Base-by-base conservation (phyloP, 2,888 invertebrate genomes). In the Scrobipalpa atriplicella region DNA sequence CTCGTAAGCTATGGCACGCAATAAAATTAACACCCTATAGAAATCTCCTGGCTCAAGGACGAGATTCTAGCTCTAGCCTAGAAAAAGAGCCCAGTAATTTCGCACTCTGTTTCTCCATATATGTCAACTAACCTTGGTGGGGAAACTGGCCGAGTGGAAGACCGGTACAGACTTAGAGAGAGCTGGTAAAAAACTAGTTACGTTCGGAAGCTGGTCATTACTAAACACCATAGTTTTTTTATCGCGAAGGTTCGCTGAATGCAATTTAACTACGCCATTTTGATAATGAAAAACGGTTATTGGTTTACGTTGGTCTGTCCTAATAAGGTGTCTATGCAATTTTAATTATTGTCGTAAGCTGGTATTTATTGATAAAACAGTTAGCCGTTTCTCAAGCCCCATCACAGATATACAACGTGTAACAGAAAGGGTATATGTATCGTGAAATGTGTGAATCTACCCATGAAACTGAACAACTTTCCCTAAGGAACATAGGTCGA, bases 181-280 rank as follows among this genome's bases (percentile, higher is more conserved):
- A 77, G 75, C 75, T 69, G 64, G 68, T 68, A 81, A 87, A 88
- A 86, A 84, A 83, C 83, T 83, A 82, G 87, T 84, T 80, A 80
- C 79, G 82, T 84, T 86, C 84, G 83, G 87, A 84, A 86, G 84
- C 82, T 82, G 84, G 80, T 84, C 86, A 85, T 89, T 89, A 89
- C 84, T 79, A 86, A 85, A 88, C 87, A 86, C 86, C 73, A 77
- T 78, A 78, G 82, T 86, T 89, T 87, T 64, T 89, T 86, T 79
- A 76, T 70, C 63, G 69, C 68, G 75, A 72, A 73, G 73, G 74
- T 78, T 84, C 85, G 81, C 72, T 75, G 86, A 81, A 82, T 62
- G 78, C 73, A 72, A 82, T 83, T 80, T 82, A 79, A 78, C 71
- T 72, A 68, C 70, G 43, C 47, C 60, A 43, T 60, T 43, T 41